These are phyloP conservation scores for Nixonia krombeini DNA, from an alignment of 1,140 invertebrate genomes.

Conservation along the genomic window DNA sequence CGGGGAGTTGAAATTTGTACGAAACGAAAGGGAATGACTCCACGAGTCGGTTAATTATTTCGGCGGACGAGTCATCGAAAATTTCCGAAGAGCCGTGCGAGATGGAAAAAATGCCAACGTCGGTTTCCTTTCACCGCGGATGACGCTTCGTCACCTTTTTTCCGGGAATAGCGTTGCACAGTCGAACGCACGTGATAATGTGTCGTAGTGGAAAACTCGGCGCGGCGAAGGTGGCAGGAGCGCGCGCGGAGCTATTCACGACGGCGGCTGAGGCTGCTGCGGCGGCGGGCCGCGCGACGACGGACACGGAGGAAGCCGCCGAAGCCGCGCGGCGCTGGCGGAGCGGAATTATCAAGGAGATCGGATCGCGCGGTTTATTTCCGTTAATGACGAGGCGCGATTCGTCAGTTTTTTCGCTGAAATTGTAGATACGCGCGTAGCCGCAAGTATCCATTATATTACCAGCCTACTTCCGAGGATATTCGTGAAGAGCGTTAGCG, in stretches of 20 bases:
- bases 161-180: slow-evolving; percentile 37
- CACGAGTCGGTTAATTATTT: too few relatives aligned
- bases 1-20: too few relatives aligned
- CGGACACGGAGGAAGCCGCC: background rate
- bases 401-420: slow-evolving; percentile 34
- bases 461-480: slow-evolving; percentile 58
- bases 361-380: slow-evolving; percentile 11
- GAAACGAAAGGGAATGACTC: too few relatives aligned
- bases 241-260: background rate
- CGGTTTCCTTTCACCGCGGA: slow-evolving; percentile 23
- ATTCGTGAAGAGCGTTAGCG: slow-evolving; percentile 63
- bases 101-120: too few relatives aligned
- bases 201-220: slow-evolving; percentile 34
- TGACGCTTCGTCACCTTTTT: slow-evolving; percentile 36
- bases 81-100: slow-evolving; percentile 3
- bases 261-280: background rate
- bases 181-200: slow-evolving; percentile 29
- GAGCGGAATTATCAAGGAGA: slow-evolving; percentile 2
- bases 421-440: slow-evolving; percentile 49
- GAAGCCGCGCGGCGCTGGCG: too few relatives aligned
- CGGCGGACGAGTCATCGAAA: background rate
- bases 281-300: too few relatives aligned
- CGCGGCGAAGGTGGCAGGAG: background rate
- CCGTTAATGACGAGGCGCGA: slow-evolving; percentile 28
- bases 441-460: slow-evolving; percentile 53